Base-by-base conservation (phyloP, 2,888 invertebrate genomes). In the Caenorhabditis uteleia region DNA sequence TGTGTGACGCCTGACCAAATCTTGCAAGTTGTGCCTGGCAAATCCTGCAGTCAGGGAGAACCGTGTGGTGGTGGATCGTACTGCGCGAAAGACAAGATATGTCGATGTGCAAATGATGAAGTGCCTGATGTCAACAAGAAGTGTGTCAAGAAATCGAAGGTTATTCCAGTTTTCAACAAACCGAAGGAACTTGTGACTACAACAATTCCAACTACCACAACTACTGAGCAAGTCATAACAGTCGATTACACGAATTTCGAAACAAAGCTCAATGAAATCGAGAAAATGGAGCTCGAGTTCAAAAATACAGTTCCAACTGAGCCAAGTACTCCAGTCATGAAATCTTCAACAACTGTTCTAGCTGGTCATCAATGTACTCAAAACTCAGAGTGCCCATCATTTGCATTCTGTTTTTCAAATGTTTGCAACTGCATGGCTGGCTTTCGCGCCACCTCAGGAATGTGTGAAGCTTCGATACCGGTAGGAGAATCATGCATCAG, bases 381-480 rank as follows among this genome's bases (percentile, higher is more conserved):
- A 5, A 61, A 68, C 16, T 40, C 64, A 1, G 75, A 77, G 25
- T 77, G 77, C 44, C 72, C 74, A 1, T 40, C 47, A 0, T 57
- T 67, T 16, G 61, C 79, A 7, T 71, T 71, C 50, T 82, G 82
- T 46, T 57, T 69, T 26, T 53, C 72, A 14, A 70, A 68, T 5
- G 34, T 71, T 23, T 82, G 82, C 44, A 68, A 78, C 26, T 82
- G 82, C 38, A 75, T 77, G 44, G 62, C 68, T 8, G 82, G 80
- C 16, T 76, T 66, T 44, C 44, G 70, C 18, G 71, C 75, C 2
- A 58, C 60, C 2, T 64, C 60, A 1, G 75, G 74, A 8, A 49
- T 53, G 4, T 76, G 75, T 40, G 75, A 76, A 47, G 21, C 54
- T 6, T 56, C 71, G 7, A 56, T 70, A 12, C 51, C 60, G 12